A percentile compares a stretch with the other conserved stretches of the same genome.
Evolutionary conservation across 2,113 vertebrate species (phyloP).

Genomic region (rabbit (Oryctolagus cuniculus)): mOryCun1.1 NC_091441.1:39848001-39848500

Average conservation of each 20-base stretch:
- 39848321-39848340: not conserved
- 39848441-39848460: not conserved
- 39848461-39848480: not conserved
- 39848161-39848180: not conserved
- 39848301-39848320: not conserved
- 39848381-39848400: not conserved
- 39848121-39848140: not conserved
- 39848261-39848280: not conserved
- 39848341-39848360: not conserved
- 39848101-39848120: not conserved
- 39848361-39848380: not conserved
- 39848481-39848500: not conserved
- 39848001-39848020: not conserved
- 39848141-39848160: not conserved
- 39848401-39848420: not conserved
- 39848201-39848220: not conserved
- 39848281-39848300: conserved; percentile 11
- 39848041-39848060: not conserved
- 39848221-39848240: not conserved
- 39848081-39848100: not conserved
- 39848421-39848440: not conserved
- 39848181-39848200: not conserved
- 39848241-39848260: not conserved
- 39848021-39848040: not conserved
- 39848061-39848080: not conserved